Conservation (phyloP, 2,113 vertebrate genomes). For the Oryzias celebensis region DNA sequence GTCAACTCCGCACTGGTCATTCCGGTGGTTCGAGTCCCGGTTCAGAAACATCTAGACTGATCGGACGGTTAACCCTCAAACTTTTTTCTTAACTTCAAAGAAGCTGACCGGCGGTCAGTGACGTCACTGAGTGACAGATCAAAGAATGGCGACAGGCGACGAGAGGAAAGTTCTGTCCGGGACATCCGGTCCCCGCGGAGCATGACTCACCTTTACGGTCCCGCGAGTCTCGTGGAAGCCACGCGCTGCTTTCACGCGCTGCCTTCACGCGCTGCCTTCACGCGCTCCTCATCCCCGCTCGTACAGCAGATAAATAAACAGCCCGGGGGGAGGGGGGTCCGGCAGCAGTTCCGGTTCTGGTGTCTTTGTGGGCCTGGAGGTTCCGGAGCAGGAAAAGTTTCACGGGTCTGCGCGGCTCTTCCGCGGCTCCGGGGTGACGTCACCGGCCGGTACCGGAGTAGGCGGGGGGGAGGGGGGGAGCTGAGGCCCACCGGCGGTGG, state of each 20-base stretch:
- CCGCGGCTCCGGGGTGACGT: constrained; percentile 19
- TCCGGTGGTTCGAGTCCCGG: no score
- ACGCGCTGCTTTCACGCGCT: constrained; percentile 18
- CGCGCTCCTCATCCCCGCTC: constrained; percentile 17
- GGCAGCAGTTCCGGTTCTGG: not conserved
- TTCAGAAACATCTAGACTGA: no score
- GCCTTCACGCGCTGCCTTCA: constrained; percentile 28
- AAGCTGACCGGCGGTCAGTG: no score
- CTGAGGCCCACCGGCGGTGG: not conserved
- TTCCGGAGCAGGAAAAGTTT: constrained; percentile 15
- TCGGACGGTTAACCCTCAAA: no score
- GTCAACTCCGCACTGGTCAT: no score
- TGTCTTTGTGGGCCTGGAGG: constrained; percentile 4
- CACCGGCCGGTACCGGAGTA: constrained; percentile 15
- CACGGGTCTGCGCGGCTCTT: not conserved
- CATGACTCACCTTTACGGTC: constrained; percentile 44
- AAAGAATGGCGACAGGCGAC: no score
- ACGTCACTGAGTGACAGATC: no score
- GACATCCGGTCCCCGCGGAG: no score
- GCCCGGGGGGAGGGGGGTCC: not conserved
- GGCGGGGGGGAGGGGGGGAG: not conserved
- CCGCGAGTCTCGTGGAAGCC: constrained; percentile 37
- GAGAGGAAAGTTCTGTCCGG: no score
- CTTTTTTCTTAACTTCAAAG: no score
- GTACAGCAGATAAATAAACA: not conserved